These are phyloP conservation scores for Phrynocephalus guinanensis DNA, from an alignment of 2,797 vertebrate species.

Conservation along the genomic window DNA sequence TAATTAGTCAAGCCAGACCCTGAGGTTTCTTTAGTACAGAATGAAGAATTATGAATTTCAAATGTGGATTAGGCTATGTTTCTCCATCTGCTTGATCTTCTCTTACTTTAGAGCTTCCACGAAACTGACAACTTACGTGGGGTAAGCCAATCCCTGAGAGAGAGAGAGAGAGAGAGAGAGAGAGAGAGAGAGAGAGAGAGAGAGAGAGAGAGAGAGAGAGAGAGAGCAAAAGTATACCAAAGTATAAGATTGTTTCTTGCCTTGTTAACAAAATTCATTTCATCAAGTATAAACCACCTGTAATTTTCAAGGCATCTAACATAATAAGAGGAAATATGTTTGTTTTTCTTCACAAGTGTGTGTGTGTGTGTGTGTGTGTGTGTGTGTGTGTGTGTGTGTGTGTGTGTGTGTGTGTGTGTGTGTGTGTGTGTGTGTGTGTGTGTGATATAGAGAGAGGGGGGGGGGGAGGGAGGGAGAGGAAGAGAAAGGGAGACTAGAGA, in stretches of 20 bases:
- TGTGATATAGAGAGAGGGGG: no score
- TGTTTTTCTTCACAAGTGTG: background rate
- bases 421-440: no score
- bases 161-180: background rate
- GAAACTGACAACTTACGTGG: background rate
- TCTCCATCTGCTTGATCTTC: constrained; percentile 19
- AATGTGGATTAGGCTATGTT: constrained; percentile 34
- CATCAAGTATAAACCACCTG: background rate
- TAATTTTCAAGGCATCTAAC: background rate
- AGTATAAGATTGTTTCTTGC: background rate
- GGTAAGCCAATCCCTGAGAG: background rate
- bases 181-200: no score
- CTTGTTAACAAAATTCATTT: constrained; percentile 1
- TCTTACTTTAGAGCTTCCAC: background rate
- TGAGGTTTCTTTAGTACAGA: constrained; percentile 17
- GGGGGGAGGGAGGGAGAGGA: background rate
- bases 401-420: no score
- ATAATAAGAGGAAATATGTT: background rate
- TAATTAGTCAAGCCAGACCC: constrained; percentile 21
- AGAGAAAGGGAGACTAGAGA: no score
- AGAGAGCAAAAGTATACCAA: background rate
- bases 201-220: background rate
- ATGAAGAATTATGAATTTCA: constrained; percentile 25
- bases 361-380: no score
- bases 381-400: no score